Conservation (phyloP, 2,797 vertebrate genomes). For the Cercopithecus petaurista region DNA sequence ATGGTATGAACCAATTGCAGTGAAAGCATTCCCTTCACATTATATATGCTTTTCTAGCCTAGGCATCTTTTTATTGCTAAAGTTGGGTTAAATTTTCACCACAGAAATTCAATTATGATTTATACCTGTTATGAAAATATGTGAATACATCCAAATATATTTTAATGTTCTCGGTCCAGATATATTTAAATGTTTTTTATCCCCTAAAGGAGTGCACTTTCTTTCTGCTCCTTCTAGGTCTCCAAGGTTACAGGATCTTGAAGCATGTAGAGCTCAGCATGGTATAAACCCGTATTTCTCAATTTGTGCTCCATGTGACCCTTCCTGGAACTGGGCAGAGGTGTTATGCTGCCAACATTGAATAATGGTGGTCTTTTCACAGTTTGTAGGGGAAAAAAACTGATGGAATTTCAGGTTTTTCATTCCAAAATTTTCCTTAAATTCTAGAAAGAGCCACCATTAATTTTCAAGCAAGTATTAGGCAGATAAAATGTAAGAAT, state of each 20-base stretch:
- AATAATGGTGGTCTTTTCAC: neutral
- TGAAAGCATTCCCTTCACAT: slow-evolving; percentile 21
- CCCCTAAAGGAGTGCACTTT: slow-evolving; percentile 27
- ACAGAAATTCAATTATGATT: slow-evolving; percentile 60
- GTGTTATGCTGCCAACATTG: neutral
- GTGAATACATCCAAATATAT: slow-evolving; percentile 51
- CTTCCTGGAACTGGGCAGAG: neutral
- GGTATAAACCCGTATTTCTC: neutral
- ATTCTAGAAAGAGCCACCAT: neutral
- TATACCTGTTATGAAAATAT: slow-evolving; percentile 65
- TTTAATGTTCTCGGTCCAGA: slow-evolving; percentile 47
- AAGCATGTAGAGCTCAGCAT: neutral
- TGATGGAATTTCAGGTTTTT: neutral
- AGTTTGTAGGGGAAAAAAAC: neutral
- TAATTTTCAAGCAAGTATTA: neutral
- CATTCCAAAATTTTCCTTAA: neutral
- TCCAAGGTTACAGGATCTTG: slow-evolving; percentile 9
- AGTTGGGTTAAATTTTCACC: slow-evolving; percentile 63
- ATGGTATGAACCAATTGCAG: neutral
- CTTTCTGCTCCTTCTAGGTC: neutral
- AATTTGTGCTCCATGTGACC: neutral
- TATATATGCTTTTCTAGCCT: slow-evolving; percentile 48
- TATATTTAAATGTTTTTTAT: slow-evolving; percentile 43
- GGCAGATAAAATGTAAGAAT: neutral
- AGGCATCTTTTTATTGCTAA: slow-evolving; percentile 63